Evolutionary conservation across 2,888 invertebrate species (phyloP), one percentile per base, ranked within the genome.

Genomic region (Willowsia nigromaculata): DNA sequence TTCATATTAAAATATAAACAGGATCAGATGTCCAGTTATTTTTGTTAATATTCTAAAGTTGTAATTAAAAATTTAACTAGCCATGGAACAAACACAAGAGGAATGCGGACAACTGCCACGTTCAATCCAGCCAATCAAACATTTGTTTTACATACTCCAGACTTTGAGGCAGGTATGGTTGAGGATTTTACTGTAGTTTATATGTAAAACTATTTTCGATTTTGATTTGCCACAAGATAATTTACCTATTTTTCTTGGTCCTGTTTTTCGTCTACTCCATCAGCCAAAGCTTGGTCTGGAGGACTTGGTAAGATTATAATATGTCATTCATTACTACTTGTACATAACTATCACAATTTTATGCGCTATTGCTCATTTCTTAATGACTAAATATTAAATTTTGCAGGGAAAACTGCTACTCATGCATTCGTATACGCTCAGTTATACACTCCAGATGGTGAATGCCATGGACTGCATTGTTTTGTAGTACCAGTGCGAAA

Each of bases 371-470:
- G n/a, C n/a, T 37, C 9, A 37, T 27, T 50, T 53, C 15, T 15
- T 5, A 18, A 18, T 15, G 53, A 18, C 15, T 18, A 15, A 30
- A 25, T 25, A 53, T n/a, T n/a, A n/a, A n/a, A n/a, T 65, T 78
- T 53, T 33, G 7, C 6, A 92, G 92, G 90, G 5, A 92, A 96
- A 94, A 97, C 96, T 15, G 97, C 98, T 90, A 98, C 98, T 0
- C 96, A 98, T 93, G 97, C 97, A 0, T 94, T 98, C 91, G 95
- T 98, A 1, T 98, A 98, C 94, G 98, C 98, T 0, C 98, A 98
- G 94, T 95, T 99, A 89, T 96, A 96, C 93, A 97, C 97, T 0
- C 95, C 96, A 0, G 96, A 97, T 93, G 96, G 96, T 0, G 95
- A 95, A 59, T 96, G 95, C 93, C 97, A 98, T 93, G 98, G 99